phyloP scores from a whole-genome alignment of 2,113 vertebrate genomes.

The Pithys albifrons region DNA sequence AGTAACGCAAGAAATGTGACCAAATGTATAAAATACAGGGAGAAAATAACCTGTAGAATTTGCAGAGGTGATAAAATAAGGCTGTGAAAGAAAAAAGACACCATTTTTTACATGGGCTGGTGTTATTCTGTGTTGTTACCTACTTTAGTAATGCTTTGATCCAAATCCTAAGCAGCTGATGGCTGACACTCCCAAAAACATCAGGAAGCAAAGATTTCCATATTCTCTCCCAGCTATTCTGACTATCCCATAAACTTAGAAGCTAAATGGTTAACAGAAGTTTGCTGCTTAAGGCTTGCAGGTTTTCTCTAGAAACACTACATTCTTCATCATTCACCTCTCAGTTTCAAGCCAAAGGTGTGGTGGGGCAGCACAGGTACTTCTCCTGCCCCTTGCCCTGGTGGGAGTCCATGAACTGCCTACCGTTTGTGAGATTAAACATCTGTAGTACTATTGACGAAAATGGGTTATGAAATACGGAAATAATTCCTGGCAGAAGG shows the following conservation, averaged over 20 bases:
- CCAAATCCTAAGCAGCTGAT: neutral
- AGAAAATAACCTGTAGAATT: neutral
- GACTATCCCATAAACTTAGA: neutral
- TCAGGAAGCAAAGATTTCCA: neutral
- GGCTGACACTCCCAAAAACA: neutral
- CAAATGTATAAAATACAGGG: neutral
- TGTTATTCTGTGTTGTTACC: neutral
- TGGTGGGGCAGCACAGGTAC: neutral
- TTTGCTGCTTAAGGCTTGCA: neutral
- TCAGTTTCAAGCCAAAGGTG: neutral
- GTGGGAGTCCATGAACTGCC: neutral
- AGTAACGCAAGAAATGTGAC: neutral
- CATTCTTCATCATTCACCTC: neutral
- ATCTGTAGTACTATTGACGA: neutral
- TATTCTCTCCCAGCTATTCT: neutral
- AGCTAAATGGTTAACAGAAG: neutral
- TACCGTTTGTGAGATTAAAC: neutral
- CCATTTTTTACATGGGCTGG: neutral
- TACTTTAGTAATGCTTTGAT: neutral
- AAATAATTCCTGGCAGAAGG: slow-evolving; percentile 1
- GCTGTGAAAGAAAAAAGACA: neutral
- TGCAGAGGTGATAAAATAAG: neutral
- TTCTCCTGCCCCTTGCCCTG: neutral
- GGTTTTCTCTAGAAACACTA: neutral
- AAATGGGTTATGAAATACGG: neutral